Conservation (phyloP, 2,888 invertebrate genomes). For the Diploptera punctata region DNA sequence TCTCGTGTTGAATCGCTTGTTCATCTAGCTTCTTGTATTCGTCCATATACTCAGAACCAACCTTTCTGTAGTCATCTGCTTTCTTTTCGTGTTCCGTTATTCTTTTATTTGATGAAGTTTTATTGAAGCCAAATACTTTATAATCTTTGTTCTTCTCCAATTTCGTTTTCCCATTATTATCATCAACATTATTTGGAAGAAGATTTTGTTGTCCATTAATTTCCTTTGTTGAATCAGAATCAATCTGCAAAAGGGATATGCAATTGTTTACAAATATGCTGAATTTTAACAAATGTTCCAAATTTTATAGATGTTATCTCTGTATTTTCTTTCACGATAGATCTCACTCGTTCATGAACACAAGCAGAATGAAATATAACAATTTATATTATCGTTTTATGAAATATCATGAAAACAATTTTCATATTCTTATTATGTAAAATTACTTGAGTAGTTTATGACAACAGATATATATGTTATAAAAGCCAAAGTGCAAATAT, state of each 20-base stretch:
- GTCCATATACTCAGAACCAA: background rate
- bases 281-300: background rate
- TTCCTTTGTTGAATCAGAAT: background rate
- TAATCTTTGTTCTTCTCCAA: background rate
- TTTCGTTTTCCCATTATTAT: background rate
- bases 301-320: too few relatives aligned
- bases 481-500: too few relatives aligned
- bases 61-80: background rate
- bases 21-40: background rate
- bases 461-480: too few relatives aligned
- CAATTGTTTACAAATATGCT: background rate
- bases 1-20: background rate
- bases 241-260: conserved; percentile 2
- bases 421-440: too few relatives aligned
- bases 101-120: background rate
- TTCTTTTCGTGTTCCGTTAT: background rate
- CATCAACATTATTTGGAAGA: background rate
- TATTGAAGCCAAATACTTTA: background rate
- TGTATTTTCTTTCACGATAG: too few relatives aligned
- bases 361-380: too few relatives aligned
- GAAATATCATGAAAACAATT: too few relatives aligned
- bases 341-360: too few relatives aligned
- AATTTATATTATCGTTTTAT: too few relatives aligned
- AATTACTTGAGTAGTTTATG: too few relatives aligned
- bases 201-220: background rate